phyloP scores from a whole-genome alignment of 2,113 vertebrate species.

The Dermatemys mawii region DNA sequence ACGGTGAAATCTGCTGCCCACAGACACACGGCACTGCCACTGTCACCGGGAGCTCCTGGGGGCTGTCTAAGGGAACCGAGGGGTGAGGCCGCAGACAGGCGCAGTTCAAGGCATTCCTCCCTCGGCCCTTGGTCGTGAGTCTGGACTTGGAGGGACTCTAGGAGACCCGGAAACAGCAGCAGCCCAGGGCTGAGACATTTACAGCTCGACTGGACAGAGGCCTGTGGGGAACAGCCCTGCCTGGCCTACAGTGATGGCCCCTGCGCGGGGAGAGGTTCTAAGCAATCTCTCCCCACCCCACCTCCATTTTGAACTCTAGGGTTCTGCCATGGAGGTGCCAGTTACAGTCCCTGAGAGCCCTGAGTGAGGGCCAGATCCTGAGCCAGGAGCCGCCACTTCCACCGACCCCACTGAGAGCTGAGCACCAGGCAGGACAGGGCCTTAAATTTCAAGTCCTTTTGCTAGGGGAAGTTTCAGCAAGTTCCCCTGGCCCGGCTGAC shows the following conservation, averaged over 20 bases:
- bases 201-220: neutral
- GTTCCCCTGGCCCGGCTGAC: rapidly evolving
- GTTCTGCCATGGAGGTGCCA: neutral
- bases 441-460: neutral
- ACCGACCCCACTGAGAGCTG: neutral
- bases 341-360: neutral
- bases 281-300: neutral
- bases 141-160: neutral
- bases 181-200: neutral
- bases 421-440: neutral
- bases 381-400: neutral
- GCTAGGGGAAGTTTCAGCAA: neutral
- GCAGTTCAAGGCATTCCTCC: neutral
- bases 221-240: neutral
- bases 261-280: neutral
- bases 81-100: neutral
- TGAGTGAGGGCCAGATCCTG: neutral
- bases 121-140: neutral
- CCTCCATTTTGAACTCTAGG: neutral
- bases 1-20: neutral
- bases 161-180: neutral
- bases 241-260: neutral
- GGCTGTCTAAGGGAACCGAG: neutral
- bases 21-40: rapidly evolving
- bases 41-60: rapidly evolving